A percentile compares a stretch with the other conserved stretches of the same genome.
phyloP scores from a whole-genome alignment of 2,888 invertebrate species.

The Tethea ocularis region DNA sequence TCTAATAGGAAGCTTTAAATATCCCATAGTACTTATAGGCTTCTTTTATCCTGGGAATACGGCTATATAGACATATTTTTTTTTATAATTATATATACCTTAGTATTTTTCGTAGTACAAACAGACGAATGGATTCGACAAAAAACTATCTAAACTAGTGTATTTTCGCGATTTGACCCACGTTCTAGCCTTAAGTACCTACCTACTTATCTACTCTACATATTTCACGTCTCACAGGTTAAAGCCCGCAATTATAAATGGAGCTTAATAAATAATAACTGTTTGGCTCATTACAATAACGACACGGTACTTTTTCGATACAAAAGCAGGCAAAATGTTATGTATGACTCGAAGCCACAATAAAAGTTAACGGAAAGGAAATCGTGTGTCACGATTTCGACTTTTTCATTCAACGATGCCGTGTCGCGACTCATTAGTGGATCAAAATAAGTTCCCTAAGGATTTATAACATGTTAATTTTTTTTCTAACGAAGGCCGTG shows the following conservation, averaged over 20 bases:
- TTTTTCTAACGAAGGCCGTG: background rate
- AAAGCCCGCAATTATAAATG: background rate
- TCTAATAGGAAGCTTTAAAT: too few species aligned
- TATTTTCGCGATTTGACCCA: too few species aligned
- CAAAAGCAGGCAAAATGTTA: constrained; percentile 9
- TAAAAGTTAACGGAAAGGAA: constrained; percentile 3
- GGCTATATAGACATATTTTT: too few species aligned
- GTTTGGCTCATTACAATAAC: background rate
- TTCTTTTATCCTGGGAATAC: too few species aligned
- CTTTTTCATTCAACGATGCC: background rate
- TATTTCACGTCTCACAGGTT: background rate
- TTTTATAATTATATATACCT: too few species aligned
- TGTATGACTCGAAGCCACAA: background rate
- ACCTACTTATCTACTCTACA: background rate
- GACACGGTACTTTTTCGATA: background rate
- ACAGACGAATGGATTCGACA: too few species aligned
- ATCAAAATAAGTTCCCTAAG: background rate
- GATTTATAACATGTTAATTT: background rate
- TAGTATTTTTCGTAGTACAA: too few species aligned
- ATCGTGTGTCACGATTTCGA: constrained; percentile 8
- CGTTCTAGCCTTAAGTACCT: too few species aligned
- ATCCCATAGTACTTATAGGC: too few species aligned
- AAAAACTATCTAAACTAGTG: too few species aligned
- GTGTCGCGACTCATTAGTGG: background rate
- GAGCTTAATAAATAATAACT: background rate